Conservation (phyloP, 2,113 vertebrate species). For the Engraulis encrasicolus region DNA sequence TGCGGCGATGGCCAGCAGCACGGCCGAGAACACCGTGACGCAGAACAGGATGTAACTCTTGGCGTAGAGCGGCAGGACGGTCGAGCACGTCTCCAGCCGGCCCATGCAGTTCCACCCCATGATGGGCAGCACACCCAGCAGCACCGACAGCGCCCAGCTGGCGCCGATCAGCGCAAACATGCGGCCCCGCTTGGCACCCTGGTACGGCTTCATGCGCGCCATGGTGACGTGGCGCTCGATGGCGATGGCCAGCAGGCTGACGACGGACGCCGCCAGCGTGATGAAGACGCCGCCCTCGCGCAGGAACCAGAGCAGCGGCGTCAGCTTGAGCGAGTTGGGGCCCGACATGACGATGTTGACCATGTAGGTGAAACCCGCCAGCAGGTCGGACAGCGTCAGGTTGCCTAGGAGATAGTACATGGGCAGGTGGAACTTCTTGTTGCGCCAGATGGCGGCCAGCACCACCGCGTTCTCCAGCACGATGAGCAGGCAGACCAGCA, state of each 20-base stretch:
- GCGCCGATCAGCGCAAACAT: constrained; percentile 78
- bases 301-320: constrained; percentile 85
- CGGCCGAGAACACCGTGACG: constrained; percentile 76
- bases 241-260: constrained; percentile 89
- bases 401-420: constrained; percentile 92
- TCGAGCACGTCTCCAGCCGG: constrained; percentile 81
- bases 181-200: constrained; percentile 74
- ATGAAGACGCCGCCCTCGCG: constrained; percentile 89
- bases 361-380: constrained; percentile 87
- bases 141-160: constrained; percentile 79
- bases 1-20: constrained; percentile 81
- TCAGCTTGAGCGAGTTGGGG: constrained; percentile 80
- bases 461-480: constrained; percentile 87
- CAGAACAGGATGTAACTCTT: constrained; percentile 87
- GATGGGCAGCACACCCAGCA: constrained; percentile 82
- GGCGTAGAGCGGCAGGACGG: constrained; percentile 85
- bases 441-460: constrained; percentile 83
- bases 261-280: constrained; percentile 84
- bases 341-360: constrained; percentile 87
- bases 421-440: constrained; percentile 89
- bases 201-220: constrained; percentile 81
- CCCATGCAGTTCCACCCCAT: constrained; percentile 90
- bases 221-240: constrained; percentile 88
- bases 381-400: constrained; percentile 86
- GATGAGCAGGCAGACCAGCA: constrained; percentile 84